Conservation (phyloP, 2,888 invertebrate genomes). For the Coleophora flavipennella region DNA sequence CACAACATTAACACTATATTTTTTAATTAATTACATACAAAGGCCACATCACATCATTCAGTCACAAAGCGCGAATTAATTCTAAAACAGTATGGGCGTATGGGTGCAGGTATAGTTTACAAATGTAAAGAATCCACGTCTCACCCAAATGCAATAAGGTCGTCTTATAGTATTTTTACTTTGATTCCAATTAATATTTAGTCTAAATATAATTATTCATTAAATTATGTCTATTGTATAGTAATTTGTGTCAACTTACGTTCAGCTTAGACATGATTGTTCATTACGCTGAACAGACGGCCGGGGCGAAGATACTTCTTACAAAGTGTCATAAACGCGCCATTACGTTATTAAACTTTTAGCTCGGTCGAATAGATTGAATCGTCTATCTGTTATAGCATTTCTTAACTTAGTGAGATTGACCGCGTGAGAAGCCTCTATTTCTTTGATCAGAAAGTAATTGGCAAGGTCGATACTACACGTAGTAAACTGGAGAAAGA, state of each 20-base stretch:
- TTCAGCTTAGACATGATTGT: constrained; percentile 17
- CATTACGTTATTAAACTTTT: too few species aligned
- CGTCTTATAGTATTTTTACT: constrained; percentile 34
- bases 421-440: constrained; percentile 41
- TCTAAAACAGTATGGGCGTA: constrained; percentile 42
- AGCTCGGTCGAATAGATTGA: too few species aligned
- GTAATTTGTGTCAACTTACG: constrained; percentile 47
- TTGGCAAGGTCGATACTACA: constrained; percentile 33
- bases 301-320: too few species aligned
- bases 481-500: constrained; percentile 34
- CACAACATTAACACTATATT: constrained; percentile 51
- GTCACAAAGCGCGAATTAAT: constrained; percentile 66
- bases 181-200: constrained; percentile 43
- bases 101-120: constrained; percentile 44
- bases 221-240: constrained; percentile 48
- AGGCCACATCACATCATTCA: constrained; percentile 73
- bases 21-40: constrained; percentile 55
- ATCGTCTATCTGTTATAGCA: too few species aligned
- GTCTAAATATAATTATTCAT: constrained; percentile 41
- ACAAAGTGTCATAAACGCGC: too few species aligned
- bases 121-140: constrained; percentile 28
- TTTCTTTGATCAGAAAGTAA: constrained; percentile 35
- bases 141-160: constrained; percentile 24
- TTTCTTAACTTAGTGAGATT: constrained; percentile 38
- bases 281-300: too few species aligned